phyloP scores from a whole-genome alignment of 2,113 vertebrate species.

The Zosterops pallidus region DNA sequence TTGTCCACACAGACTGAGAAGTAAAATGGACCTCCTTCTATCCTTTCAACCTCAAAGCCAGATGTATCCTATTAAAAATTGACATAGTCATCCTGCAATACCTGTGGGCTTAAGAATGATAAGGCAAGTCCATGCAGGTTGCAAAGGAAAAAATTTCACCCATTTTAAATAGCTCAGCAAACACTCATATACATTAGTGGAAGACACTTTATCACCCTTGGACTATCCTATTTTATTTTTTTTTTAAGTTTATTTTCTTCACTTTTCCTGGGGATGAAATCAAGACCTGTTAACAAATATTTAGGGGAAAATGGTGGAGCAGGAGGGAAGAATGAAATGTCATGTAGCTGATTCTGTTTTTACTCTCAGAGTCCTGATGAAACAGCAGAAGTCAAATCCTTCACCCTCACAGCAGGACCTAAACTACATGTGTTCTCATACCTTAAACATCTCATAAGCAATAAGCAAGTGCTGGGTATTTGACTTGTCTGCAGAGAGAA shows the following conservation, averaged over 20 bases:
- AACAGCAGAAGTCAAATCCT: not conserved
- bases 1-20: not conserved
- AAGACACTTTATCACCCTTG: not conserved
- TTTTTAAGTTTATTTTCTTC: not conserved
- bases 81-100: not conserved
- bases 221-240: not conserved
- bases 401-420: not conserved
- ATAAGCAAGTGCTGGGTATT: not conserved
- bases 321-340: accelerated
- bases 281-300: not conserved
- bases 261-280: not conserved
- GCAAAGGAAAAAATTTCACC: not conserved
- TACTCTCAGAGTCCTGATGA: not conserved
- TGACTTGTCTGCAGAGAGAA: not conserved
- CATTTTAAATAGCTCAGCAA: not conserved
- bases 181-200: not conserved
- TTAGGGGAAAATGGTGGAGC: not conserved
- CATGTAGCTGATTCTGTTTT: not conserved
- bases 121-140: not conserved
- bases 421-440: not conserved
- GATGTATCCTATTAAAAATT: not conserved
- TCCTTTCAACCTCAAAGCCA: not conserved
- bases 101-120: not conserved
- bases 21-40: not conserved
- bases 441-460: not conserved